Conservation (phyloP, 2,888 invertebrate species). For the Lasioglossum pauxillum region DNA sequence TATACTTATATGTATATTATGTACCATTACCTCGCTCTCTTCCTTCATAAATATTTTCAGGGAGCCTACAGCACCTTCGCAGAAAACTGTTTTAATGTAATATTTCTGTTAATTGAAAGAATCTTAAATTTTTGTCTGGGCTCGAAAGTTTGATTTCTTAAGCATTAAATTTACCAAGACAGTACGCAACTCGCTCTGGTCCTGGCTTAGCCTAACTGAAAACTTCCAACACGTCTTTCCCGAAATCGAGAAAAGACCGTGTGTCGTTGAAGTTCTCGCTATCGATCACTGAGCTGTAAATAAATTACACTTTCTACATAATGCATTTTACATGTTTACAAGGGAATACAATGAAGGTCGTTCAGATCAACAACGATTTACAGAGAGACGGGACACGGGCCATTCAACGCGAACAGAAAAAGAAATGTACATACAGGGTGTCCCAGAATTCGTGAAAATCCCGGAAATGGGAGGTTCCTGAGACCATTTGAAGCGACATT, state of each 20-base stretch:
- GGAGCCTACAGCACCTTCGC: not conserved
- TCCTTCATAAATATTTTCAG: not conserved
- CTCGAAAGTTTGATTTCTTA: not conserved
- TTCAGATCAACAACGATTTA: conserved; percentile 27
- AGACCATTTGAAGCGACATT: too few relatives aligned
- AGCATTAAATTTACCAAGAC: not conserved
- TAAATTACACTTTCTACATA: conserved; percentile 31
- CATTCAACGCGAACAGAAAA: not conserved
- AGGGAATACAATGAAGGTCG: conserved; percentile 40
- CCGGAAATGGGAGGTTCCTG: too few relatives aligned
- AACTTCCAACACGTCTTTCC: not conserved
- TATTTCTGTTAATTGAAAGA: not conserved
- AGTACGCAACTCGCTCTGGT: not conserved
- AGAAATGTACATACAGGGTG: not conserved
- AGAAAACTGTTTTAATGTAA: not conserved
- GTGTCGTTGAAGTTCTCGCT: not conserved
- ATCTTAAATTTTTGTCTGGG: not conserved
- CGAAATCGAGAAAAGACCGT: not conserved
- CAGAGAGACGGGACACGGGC: not conserved
- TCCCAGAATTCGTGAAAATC: too few relatives aligned
- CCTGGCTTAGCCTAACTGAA: not conserved
- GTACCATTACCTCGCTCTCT: not conserved
- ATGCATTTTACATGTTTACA: conserved; percentile 5
- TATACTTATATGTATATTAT: not conserved
- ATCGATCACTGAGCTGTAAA: conserved; percentile 22